Conservation (phyloP, 2,888 invertebrate species). For the Calameuta idolon region DNA sequence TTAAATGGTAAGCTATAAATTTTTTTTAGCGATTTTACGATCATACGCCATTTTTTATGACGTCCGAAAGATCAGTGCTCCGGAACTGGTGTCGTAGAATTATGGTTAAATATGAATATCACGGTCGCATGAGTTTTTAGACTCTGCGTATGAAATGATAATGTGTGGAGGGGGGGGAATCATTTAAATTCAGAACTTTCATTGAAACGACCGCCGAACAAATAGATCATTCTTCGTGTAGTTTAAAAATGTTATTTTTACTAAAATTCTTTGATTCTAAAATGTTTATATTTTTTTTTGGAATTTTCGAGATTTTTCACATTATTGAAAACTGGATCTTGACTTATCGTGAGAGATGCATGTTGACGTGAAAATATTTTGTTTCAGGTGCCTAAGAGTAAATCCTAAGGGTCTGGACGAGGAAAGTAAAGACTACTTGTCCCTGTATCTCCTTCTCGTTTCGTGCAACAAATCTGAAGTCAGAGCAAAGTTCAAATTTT, state of each 20-base stretch:
- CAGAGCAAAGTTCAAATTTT: constrained; percentile 99
- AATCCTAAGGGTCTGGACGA: constrained; percentile 99
- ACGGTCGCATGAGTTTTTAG: neutral
- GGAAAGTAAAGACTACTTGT: constrained; percentile 99
- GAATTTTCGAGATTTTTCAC: neutral
- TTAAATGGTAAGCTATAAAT: constrained; percentile 85
- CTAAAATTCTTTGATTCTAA: neutral
- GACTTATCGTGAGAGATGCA: neutral
- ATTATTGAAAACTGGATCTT: neutral
- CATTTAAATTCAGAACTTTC: neutral
- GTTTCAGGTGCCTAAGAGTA: constrained; percentile 92
- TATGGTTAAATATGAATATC: neutral
- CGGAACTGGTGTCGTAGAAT: neutral
- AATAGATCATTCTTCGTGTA: too few species aligned
- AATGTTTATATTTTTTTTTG: neutral
- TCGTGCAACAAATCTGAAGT: constrained; percentile 99
- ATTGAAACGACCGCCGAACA: too few species aligned
- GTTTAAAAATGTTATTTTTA: too few species aligned
- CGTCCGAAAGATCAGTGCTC: neutral
- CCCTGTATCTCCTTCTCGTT: constrained; percentile 97
- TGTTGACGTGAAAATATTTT: neutral
- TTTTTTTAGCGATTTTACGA: neutral
- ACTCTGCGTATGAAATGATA: neutral
- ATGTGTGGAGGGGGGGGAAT: neutral
- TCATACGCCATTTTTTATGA: neutral